These are phyloP conservation scores for Andrena praecox DNA, from an alignment of 2,888 invertebrate genomes.

Conservation along the genomic window DNA sequence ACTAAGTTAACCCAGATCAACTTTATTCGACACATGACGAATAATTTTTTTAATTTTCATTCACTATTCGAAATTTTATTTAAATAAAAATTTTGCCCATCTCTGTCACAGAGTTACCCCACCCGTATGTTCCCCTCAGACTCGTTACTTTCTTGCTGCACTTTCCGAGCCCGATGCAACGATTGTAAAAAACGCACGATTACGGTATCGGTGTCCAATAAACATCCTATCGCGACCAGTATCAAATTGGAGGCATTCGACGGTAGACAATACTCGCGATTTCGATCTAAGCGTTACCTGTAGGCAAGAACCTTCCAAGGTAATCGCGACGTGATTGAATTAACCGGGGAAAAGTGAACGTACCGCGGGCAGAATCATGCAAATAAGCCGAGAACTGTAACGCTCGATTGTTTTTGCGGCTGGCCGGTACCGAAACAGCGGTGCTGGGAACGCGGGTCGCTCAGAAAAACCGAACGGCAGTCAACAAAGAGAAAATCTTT, in stretches of 20 bases:
- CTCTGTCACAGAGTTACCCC: background rate
- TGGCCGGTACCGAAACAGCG: slow-evolving; percentile 8
- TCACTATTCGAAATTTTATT: no score
- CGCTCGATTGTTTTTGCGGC: slow-evolving; percentile 43
- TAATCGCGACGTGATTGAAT: slow-evolving; percentile 48
- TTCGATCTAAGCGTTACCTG: slow-evolving; percentile 24
- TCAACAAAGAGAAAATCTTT: slow-evolving; percentile 40
- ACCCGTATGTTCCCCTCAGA: background rate
- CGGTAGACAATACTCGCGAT: slow-evolving; percentile 29
- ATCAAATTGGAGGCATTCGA: slow-evolving; percentile 13
- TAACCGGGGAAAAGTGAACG: slow-evolving; percentile 57
- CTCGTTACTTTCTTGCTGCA: background rate
- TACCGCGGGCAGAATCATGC: slow-evolving; percentile 50
- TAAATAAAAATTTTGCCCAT: no score
- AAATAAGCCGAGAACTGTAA: slow-evolving; percentile 50
- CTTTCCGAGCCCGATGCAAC: background rate
- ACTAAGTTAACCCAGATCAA: no score
- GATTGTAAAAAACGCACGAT: background rate
- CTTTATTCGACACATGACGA: no score
- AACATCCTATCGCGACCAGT: background rate
- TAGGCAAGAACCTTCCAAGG: slow-evolving; percentile 56
- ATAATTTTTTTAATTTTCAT: no score
- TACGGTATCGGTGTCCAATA: background rate
- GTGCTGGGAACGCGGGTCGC: background rate
- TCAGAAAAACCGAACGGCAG: background rate